Base-by-base conservation (phyloP, 30 jellyfish, hydroid and myxozoan genomes). In the Turritopsis dohrnii region DNA sequence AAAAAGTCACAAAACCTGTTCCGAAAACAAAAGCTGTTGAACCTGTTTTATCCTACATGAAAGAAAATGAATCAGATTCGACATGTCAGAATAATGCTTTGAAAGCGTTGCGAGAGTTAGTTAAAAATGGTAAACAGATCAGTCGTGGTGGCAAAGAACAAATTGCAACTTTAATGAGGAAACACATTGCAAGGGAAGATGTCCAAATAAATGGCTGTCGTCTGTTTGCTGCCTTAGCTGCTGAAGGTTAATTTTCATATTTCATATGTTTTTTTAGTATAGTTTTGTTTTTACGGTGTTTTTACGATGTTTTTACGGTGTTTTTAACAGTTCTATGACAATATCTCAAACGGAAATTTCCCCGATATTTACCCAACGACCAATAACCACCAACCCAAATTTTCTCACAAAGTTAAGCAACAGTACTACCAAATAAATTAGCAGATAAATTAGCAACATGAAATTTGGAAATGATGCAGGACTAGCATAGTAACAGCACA, bases 21-120 rank as follows among this genome's bases (percentile, higher is more conserved):
- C 97, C 97, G 1, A 90, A 81, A 83, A 91, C 77, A 23, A 90
- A 90, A 82, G 97, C 95, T 52, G 74, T 86, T n/a, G 97, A 85
- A 86, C 92, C 92, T 75, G 88, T 90, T 20, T 66, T 90, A 20
- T 89, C 96, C 23, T 89, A 84, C 89, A 89, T 89, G 96, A 84
- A 89, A 65, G 90, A 84, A 30, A 81, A 89, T 86, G 75, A 84
- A 41, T 20, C 81, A 19, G 80, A 81, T 75, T 76, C 89, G 3
- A 81, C 29, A 21, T 84, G 96, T 65, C 93, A 84, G 79, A 88
- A 65, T 79, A 25, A 52, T 71, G 96, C 96, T 17, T 72, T 88
- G 82, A 54, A 71, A 26, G 89, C 82, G 54, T 53, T 88, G 77
- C 72, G 72, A 1, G 96, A 88, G 1, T 83, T 83, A 29, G 86